Evolutionary conservation across 2,113 vertebrate species (phyloP).

Genomic region (Hemicordylus capensis): DNA sequence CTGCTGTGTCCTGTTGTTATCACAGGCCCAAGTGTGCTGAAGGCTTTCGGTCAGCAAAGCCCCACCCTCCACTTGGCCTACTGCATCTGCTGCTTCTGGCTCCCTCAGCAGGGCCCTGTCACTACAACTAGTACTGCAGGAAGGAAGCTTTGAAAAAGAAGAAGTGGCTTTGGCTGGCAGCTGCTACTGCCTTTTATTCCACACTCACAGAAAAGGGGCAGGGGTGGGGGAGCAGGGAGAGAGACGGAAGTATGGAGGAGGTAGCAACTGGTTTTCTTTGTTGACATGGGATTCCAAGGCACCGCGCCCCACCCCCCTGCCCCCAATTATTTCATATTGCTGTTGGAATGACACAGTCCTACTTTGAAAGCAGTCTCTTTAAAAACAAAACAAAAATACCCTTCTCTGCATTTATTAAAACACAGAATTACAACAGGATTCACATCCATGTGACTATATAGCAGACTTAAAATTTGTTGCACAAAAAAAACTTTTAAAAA

Average conservation of each 20-base stretch:
- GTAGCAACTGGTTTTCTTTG: slow-evolving; percentile 53
- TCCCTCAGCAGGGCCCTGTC: slow-evolving; percentile 8
- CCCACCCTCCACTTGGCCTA: slow-evolving; percentile 30
- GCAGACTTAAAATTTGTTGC: background rate
- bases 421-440: background rate
- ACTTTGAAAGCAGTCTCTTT: background rate
- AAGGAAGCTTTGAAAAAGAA: slow-evolving; percentile 36
- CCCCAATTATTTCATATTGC: slow-evolving; percentile 27
- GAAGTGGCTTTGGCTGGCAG: slow-evolving; percentile 43
- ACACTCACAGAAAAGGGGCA: slow-evolving; percentile 51
- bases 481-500: background rate
- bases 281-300: slow-evolving; percentile 25
- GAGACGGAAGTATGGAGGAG: slow-evolving; percentile 41
- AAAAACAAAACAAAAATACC: background rate
- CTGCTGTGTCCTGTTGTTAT: background rate
- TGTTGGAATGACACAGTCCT: background rate
- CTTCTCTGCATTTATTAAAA: background rate
- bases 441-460: slow-evolving; percentile 5
- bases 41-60: background rate
- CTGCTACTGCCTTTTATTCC: slow-evolving; percentile 55
- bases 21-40: background rate
- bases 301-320: background rate
- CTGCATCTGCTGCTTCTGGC: background rate
- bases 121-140: slow-evolving; percentile 28
- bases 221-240: background rate